Evolutionary conservation across 2,113 vertebrate genomes (phyloP).

Genomic region (Trogon surrucura): DNA sequence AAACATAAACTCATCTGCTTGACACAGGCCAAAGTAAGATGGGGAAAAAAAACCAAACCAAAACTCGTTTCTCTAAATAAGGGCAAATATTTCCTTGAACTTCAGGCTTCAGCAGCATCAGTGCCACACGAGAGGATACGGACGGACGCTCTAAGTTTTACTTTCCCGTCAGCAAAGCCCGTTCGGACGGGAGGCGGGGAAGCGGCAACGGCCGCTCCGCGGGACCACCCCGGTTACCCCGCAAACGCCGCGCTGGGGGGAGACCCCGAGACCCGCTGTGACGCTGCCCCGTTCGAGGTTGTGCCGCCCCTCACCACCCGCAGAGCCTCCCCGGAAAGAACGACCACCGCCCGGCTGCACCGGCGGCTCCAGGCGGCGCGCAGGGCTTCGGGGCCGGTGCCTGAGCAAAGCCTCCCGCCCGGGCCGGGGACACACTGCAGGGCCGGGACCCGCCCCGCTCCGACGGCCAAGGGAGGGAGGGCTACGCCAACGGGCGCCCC

Average conservation of each 20-base stretch:
- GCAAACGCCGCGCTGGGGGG: fast-evolving
- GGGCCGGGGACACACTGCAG: neutral
- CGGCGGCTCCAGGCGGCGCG: neutral
- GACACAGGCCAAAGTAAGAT: neutral
- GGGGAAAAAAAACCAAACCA: neutral
- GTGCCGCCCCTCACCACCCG: neutral
- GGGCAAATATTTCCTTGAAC: neutral
- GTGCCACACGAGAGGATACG: neutral
- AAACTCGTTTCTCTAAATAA: neutral
- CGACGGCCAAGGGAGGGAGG: neutral
- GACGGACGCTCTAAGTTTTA: neutral
- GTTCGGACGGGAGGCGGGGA: neutral
- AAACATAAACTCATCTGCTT: neutral
- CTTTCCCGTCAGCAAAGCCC: neutral
- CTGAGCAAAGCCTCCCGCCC: neutral
- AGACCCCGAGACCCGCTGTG: neutral
- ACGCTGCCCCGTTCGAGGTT: too few species aligned
- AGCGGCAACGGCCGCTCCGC: neutral
- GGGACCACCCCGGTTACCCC: neutral
- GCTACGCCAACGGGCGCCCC: neutral
- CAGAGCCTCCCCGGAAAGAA: neutral
- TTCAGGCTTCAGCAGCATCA: neutral
- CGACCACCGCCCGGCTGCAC: neutral
- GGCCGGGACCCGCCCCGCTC: neutral
- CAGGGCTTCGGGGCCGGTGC: neutral